A percentile compares a stretch with the other conserved stretches of the same genome.
Evolutionary conservation across 2,113 vertebrate genomes (phyloP).

Genomic region (Nibea albiflora): DNA sequence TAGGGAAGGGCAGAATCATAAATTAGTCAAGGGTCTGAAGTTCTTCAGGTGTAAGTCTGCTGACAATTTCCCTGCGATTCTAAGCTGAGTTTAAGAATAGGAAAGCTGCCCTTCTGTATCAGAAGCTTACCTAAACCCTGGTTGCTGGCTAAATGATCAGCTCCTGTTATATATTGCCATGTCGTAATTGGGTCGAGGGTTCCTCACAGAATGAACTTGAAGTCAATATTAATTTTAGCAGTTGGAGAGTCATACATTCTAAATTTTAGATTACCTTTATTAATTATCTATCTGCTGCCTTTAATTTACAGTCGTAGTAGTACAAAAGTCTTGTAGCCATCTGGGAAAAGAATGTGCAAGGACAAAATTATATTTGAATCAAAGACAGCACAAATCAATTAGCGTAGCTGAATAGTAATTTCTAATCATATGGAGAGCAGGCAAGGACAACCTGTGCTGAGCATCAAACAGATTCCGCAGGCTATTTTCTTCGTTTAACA

Average conservation of each 20-base stretch:
- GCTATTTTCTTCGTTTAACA: conserved; percentile 43
- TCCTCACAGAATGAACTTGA: not conserved
- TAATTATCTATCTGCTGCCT: not conserved
- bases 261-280: not conserved
- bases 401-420: not conserved
- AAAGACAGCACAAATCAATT: conserved; percentile 17
- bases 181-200: not conserved
- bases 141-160: not conserved
- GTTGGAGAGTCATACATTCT: not conserved
- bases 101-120: not conserved
- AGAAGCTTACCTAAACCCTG: not conserved
- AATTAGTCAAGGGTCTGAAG: conserved; percentile 22
- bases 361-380: not conserved
- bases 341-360: not conserved
- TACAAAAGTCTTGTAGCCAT: not conserved
- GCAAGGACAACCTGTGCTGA: not conserved
- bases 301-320: not conserved
- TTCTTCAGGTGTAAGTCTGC: conserved; percentile 9
- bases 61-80: not conserved
- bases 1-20: not conserved
- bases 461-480: conserved; percentile 32
- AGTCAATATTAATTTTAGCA: not conserved
- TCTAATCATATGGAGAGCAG: conserved; percentile 20
- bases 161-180: not conserved
- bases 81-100: not conserved